Percentiles rank a stretch among this genome's conserved stretches.
Evolutionary conservation across 2,113 vertebrate species (phyloP).

Genomic region (Phoxinus phoxinus): DNA sequence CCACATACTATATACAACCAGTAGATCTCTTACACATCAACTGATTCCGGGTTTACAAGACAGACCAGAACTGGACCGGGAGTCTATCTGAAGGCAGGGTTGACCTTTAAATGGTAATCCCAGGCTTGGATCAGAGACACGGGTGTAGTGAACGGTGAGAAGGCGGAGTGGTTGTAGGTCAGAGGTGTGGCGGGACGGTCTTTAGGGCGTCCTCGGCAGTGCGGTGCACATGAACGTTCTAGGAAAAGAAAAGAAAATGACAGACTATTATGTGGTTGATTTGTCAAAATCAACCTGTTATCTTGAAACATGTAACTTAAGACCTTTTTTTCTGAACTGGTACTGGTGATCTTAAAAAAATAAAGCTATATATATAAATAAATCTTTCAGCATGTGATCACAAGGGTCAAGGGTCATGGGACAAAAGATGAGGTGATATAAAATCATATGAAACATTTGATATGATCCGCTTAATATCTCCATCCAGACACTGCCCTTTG

Average conservation of each 20-base stretch:
- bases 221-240: conserved; percentile 88
- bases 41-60: not conserved
- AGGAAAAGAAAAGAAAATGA: conserved; percentile 63
- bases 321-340: not conserved
- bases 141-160: not conserved
- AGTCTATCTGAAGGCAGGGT: not conserved
- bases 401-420: not conserved
- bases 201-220: conserved; percentile 83
- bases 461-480: not conserved
- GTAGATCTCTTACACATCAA: not conserved
- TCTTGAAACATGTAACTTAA: not conserved
- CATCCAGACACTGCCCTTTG: not conserved
- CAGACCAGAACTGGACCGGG: not conserved
- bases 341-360: not conserved
- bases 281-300: not conserved
- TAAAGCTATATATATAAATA: too few relatives aligned
- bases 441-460: not conserved
- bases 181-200: conserved; percentile 86
- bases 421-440: not conserved
- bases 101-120: not conserved
- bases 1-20: not conserved
- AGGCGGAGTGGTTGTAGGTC: conserved; percentile 60
- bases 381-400: not conserved
- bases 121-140: not conserved
- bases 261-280: not conserved